Base-by-base conservation (phyloP, 2,888 invertebrate genomes). In the Ethmia dodecea region DNA sequence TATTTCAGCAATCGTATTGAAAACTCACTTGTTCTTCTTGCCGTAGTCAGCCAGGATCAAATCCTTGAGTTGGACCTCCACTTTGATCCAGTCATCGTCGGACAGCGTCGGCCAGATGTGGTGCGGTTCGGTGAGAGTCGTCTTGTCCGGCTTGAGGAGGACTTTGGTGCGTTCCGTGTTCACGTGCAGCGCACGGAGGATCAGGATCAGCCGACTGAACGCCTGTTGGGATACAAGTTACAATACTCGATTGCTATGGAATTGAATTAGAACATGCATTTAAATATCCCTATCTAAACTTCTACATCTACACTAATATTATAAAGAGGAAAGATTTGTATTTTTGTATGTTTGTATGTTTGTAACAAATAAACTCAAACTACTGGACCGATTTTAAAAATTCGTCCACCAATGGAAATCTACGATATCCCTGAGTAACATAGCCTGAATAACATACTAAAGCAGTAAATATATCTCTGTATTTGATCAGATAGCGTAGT, bases 41-140 rank as follows among this genome's bases (percentile, higher is more conserved):
- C 99, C 99, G 58, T 99, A 99, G 86, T 99, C 99, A 28, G 99
- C 99, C 35, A 99, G 86, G 60, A 99, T 99, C 41, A 99, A 90
- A 78, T 99, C 99, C 71, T 99, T 99, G 13, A 99, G 89, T 62
- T 98, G 97, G 15, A 99, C 96, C 79, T 99, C 99, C 28, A 98
- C 97, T 78, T 99, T 99, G 70, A 99, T 98, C 99, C 99, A 99
- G 81, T 99, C 99, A 59, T 99, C 99, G 62, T 99, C 99, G 0
- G 94, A 91, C 4, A 99, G 87, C 0, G 98, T 95, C 0, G 99
- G 99, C 99, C 99, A 99, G 77, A 99, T 99, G 77, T 99, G 99
- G 88, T 99, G 99, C 0, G 97, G 94, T 75, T 99, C 99, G 0
- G 99, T 99, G 31, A 99, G 93, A 0, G 99, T 99, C 0, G 98